A percentile compares a stretch with the other conserved stretches of the same genome.
Evolutionary conservation across 2,888 invertebrate genomes (phyloP).

Genomic region (Eutolmus rufibarbis): DNA sequence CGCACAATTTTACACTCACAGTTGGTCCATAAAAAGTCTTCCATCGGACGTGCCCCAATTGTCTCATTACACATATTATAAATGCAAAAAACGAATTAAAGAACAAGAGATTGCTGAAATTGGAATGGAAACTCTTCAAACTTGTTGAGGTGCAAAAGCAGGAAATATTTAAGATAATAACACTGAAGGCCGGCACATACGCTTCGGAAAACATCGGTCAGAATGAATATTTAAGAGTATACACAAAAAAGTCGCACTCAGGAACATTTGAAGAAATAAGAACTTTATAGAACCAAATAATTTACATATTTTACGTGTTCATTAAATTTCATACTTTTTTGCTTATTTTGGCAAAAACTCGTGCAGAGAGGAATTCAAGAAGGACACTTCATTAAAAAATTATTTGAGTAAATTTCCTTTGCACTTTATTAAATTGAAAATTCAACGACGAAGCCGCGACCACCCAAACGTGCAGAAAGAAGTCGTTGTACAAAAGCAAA

Average conservation of each 20-base stretch:
- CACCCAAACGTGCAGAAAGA: not conserved
- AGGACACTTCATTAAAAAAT: no score
- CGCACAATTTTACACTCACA: not conserved
- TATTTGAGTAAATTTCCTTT: no score
- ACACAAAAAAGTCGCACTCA: not conserved
- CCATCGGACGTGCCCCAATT: not conserved
- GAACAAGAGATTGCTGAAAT: not conserved
- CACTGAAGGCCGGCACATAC: not conserved
- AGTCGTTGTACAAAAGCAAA: not conserved
- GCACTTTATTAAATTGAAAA: no score
- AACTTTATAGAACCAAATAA: not conserved
- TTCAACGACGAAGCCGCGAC: not conserved
- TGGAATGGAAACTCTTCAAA: not conserved
- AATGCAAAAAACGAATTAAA: not conserved
- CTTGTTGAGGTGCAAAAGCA: not conserved
- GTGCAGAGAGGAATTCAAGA: no score
- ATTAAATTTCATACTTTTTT: not conserved
- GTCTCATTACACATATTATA: not conserved
- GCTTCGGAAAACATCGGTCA: not conserved
- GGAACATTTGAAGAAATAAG: not conserved
- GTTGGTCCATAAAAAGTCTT: not conserved
- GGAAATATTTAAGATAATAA: not conserved
- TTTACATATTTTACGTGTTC: not conserved
- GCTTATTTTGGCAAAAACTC: no score
- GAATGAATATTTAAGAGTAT: not conserved